Evolutionary conservation across 2,797 vertebrate species (phyloP).

Genomic region (Hypotaenidia philippensis): DNA sequence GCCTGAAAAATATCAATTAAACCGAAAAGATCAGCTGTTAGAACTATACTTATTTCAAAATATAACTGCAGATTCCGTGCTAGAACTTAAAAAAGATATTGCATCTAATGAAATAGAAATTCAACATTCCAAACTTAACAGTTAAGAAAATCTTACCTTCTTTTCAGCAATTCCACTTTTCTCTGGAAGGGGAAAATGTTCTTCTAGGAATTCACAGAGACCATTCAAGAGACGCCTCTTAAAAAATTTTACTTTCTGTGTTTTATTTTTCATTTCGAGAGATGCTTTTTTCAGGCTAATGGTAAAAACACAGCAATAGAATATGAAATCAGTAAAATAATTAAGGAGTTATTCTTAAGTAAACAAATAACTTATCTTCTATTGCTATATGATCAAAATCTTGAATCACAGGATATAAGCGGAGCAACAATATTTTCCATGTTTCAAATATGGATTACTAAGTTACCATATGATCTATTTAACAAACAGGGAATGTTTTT

Average conservation of each 20-base stretch:
- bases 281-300: neutral
- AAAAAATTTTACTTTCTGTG: neutral
- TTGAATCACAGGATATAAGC: neutral
- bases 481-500: neutral
- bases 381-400: neutral
- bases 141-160: slow-evolving; percentile 58
- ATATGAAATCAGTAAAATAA: neutral
- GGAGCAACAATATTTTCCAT: neutral
- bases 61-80: neutral
- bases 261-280: neutral
- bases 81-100: neutral
- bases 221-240: slow-evolving; percentile 61
- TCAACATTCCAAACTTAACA: neutral
- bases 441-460: neutral
- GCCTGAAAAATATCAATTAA: neutral
- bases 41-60: neutral
- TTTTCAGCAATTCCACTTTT: neutral
- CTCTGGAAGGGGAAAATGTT: slow-evolving; percentile 76
- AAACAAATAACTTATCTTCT: neutral
- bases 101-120: neutral
- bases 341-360: neutral
- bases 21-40: neutral
- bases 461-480: neutral
- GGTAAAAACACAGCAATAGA: slow-evolving; percentile 27
- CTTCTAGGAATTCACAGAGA: slow-evolving; percentile 71